Evolutionary conservation across 2,113 vertebrate genomes (phyloP).

Genomic region (Oryzias curvinotus): DNA sequence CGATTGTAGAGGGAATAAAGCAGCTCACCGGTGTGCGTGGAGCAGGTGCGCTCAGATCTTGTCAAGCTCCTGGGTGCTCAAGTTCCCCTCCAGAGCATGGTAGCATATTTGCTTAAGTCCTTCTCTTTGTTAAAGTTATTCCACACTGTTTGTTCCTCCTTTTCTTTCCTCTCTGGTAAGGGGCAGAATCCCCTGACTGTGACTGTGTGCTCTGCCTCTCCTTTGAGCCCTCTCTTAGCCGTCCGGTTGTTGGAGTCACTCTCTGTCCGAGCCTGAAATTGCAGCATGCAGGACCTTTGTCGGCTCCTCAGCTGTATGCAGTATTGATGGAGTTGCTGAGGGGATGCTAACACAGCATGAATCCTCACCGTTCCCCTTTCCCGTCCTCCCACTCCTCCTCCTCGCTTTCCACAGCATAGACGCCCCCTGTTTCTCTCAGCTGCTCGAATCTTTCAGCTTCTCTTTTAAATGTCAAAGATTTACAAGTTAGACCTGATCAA

Average conservation of each 20-base stretch:
- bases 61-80: constrained; percentile 56
- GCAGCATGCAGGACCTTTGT: constrained; percentile 72
- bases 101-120: constrained; percentile 63
- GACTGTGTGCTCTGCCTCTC: constrained; percentile 25
- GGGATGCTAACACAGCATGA: constrained; percentile 83
- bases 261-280: constrained; percentile 52
- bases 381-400: constrained; percentile 39
- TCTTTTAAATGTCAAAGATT: constrained; percentile 58
- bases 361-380: constrained; percentile 64
- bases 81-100: constrained; percentile 45
- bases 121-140: constrained; percentile 56
- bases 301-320: constrained; percentile 79
- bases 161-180: constrained; percentile 50
- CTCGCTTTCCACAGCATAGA: constrained; percentile 17
- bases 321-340: constrained; percentile 83
- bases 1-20: constrained; percentile 15
- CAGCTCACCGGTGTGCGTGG: constrained; percentile 65
- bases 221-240: constrained; percentile 35
- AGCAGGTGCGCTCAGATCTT: constrained; percentile 67
- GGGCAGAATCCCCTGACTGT: constrained; percentile 28
- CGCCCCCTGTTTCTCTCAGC: constrained; percentile 9
- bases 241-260: constrained; percentile 62
- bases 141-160: constrained; percentile 34
- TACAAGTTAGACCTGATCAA: constrained; percentile 65
- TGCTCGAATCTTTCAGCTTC: constrained; percentile 46